Percentiles rank a stretch among this genome's conserved stretches.
These are phyloP conservation scores for Beroe ovata DNA, from an alignment of 37 sponge, comb jelly and placozoan genomes.

Conservation along the genomic window DNA sequence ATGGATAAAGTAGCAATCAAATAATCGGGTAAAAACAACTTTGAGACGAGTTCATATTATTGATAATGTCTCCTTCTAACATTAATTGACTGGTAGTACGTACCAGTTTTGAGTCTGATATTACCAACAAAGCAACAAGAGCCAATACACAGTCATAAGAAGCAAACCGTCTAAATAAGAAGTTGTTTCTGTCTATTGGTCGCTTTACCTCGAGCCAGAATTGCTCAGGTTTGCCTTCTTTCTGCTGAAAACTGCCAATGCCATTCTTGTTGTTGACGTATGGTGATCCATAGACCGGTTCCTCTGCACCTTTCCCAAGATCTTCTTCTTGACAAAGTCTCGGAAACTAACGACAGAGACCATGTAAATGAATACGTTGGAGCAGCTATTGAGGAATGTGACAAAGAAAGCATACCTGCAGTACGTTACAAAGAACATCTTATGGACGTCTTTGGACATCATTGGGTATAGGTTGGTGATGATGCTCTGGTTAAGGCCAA, in stretches of 20 bases:
- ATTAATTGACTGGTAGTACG: no score
- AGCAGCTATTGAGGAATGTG: constrained; percentile 18
- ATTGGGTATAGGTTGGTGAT: neutral
- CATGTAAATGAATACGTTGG: constrained; percentile 49
- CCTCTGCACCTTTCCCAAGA: neutral
- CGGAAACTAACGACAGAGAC: neutral
- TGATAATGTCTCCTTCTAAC: no score
- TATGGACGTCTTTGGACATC: neutral
- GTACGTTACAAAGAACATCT: neutral
- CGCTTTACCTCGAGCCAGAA: neutral
- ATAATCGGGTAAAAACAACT: no score
- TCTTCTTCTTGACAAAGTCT: constrained; percentile 3
- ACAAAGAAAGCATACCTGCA: constrained; percentile 23
- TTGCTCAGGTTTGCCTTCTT: neutral
- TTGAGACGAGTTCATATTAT: no score
- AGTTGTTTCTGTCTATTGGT: no score
- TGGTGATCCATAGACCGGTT: neutral
- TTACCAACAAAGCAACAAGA: no score
- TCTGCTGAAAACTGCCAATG: neutral
- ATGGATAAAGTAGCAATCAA: no score
- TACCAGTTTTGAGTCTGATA: no score
- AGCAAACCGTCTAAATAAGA: no score
- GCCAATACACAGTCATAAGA: no score
- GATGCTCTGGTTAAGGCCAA: constrained; percentile 21
- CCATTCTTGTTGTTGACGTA: neutral